These are phyloP conservation scores for Cephus nigrinus DNA, from an alignment of 2,888 invertebrate genomes.

Conservation along the genomic window DNA sequence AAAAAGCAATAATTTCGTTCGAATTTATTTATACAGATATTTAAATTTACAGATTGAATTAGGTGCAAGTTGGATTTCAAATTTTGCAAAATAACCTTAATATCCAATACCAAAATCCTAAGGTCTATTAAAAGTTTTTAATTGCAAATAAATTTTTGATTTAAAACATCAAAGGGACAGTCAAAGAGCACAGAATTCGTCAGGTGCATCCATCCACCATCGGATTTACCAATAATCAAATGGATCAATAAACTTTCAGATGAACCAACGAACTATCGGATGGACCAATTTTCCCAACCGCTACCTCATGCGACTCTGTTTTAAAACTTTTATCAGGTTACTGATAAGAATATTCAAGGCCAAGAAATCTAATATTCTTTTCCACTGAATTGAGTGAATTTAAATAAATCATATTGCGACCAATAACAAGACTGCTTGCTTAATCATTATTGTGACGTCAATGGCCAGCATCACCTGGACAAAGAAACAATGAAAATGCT, in stretches of 20 bases:
- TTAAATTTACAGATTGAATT: background rate
- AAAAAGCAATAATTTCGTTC: background rate
- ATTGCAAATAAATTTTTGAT: background rate
- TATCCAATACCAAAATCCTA: no score
- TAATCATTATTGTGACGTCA: background rate
- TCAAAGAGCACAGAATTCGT: background rate
- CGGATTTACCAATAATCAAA: background rate
- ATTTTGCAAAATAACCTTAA: no score
- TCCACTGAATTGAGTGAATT: background rate
- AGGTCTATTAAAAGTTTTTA: no score
- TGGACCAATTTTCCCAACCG: background rate
- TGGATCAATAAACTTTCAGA: no score
- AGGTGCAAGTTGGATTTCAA: background rate
- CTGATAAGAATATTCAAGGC: background rate
- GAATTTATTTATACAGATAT: background rate
- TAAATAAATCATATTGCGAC: background rate
- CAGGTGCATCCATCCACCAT: background rate
- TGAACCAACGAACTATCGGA: background rate
- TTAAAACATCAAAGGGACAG: background rate
- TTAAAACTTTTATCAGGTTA: background rate
- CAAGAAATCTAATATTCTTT: background rate
- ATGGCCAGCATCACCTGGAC: background rate
- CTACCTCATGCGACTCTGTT: background rate
- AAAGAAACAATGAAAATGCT: background rate
- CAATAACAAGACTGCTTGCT: background rate